Evolutionary conservation across 2,888 invertebrate species (phyloP).

Genomic region (Lepidocyrtinus sp.): DNA sequence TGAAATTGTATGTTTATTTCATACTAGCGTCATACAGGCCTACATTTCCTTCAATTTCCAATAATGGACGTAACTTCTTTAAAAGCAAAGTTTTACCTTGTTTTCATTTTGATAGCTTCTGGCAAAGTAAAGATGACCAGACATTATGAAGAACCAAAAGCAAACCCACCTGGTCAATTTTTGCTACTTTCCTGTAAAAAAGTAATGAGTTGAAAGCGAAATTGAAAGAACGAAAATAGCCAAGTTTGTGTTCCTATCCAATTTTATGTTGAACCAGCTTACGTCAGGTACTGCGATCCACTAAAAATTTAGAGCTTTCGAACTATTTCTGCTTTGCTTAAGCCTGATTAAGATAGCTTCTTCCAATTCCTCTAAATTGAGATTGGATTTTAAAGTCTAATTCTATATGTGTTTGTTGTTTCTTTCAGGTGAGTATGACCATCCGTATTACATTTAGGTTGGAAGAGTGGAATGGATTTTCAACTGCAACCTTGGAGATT

Average conservation of each 20-base stretch:
- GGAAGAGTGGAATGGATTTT: no score
- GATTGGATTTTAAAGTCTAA: conserved; percentile 4
- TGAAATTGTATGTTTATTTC: no score
- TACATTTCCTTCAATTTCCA: conserved; percentile 1
- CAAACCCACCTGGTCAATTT: background rate
- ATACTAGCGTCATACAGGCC: background rate
- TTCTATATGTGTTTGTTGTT: background rate
- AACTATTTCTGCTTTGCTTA: background rate
- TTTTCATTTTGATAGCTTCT: background rate
- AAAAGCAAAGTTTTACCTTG: conserved; percentile 1
- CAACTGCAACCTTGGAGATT: no score
- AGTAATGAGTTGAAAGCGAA: conserved; percentile 6
- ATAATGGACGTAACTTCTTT: conserved; percentile 6
- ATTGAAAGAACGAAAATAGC: conserved; percentile 4
- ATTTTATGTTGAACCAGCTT: background rate
- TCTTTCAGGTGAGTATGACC: conserved; percentile 3
- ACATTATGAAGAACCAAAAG: background rate
- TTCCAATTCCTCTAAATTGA: conserved; percentile 4
- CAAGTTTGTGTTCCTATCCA: conserved; percentile 1
- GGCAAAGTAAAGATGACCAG: background rate
- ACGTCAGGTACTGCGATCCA: background rate
- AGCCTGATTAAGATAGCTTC: background rate
- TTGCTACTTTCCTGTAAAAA: no score
- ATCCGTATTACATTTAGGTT: no score
- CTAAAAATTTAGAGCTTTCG: background rate